A percentile compares a stretch with the other conserved stretches of the same genome.
These are phyloP conservation scores for Celastrina argiolus DNA, from an alignment of 2,888 invertebrate species.

Conservation along the genomic window DNA sequence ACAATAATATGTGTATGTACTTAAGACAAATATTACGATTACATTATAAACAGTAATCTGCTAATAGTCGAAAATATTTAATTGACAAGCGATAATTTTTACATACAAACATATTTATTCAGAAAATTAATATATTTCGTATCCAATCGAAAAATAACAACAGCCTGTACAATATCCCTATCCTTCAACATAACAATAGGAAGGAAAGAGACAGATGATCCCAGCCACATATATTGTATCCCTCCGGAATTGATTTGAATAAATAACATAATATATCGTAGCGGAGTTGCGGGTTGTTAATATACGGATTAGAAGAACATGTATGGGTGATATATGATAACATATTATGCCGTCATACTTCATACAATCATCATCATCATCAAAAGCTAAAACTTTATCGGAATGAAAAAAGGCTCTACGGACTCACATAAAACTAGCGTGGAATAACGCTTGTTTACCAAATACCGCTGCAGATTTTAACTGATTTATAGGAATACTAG, in stretches of 20 bases:
- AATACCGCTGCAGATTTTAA: too few species aligned
- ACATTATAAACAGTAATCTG: too few species aligned
- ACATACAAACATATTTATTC: not conserved
- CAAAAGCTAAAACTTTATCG: too few species aligned
- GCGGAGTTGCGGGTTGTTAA: not conserved
- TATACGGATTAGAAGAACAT: not conserved
- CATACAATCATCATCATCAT: not conserved
- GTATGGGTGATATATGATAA: not conserved
- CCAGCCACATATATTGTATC: not conserved
- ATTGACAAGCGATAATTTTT: too few species aligned
- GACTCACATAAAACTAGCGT: too few species aligned
- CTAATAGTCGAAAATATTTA: too few species aligned
- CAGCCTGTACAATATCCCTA: not conserved
- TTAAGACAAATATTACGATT: too few species aligned
- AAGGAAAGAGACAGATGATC: not conserved
- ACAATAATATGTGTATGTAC: too few species aligned
- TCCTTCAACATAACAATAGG: not conserved
- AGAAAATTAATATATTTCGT: too few species aligned
- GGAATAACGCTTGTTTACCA: too few species aligned
- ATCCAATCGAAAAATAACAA: not conserved
- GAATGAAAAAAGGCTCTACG: too few species aligned
- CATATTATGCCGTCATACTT: not conserved
- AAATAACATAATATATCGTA: constrained; percentile 13
- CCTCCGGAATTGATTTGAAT: constrained; percentile 14
- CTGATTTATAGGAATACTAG: too few species aligned